A percentile compares a stretch with the other conserved stretches of the same genome.
phyloP scores from a whole-genome alignment of 2,888 invertebrate species.

The Eumerus sabulonum region DNA sequence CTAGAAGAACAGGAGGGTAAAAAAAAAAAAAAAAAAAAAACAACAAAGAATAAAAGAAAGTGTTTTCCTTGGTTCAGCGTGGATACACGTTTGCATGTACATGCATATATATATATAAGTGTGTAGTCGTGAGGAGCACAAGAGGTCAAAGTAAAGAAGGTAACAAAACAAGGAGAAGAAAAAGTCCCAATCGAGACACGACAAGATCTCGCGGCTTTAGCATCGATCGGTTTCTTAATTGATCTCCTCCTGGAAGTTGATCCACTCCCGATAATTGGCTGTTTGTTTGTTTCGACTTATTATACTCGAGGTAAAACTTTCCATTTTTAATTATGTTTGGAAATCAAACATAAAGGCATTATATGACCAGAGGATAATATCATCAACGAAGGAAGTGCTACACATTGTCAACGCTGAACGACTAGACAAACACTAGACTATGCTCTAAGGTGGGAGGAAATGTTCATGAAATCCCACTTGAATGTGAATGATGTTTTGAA shows the following conservation, averaged over 20 bases:
- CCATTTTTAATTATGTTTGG: constrained; percentile 40
- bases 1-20: not conserved
- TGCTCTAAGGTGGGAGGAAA: constrained; percentile 29
- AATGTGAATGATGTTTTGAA: constrained; percentile 26
- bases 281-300: too few species aligned
- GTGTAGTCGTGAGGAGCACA: constrained; percentile 56
- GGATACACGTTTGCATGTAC: too few species aligned
- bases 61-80: constrained; percentile 32
- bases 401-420: constrained; percentile 43
- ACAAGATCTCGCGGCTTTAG: constrained; percentile 29
- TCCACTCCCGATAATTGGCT: too few species aligned
- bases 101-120: constrained; percentile 21
- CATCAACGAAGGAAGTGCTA: constrained; percentile 26
- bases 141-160: constrained; percentile 22
- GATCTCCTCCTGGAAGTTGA: constrained; percentile 3
- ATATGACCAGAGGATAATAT: constrained; percentile 28
- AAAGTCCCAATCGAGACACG: constrained; percentile 8
- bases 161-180: too few species aligned
- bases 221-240: constrained; percentile 48
- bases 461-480: constrained; percentile 41
- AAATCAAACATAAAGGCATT: constrained; percentile 31
- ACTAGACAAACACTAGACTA: constrained; percentile 41
- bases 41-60: constrained; percentile 57
- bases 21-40: not conserved
- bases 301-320: constrained; percentile 33